Conservation (phyloP, 2,888 invertebrate species). For the Hololepta plana region DNA sequence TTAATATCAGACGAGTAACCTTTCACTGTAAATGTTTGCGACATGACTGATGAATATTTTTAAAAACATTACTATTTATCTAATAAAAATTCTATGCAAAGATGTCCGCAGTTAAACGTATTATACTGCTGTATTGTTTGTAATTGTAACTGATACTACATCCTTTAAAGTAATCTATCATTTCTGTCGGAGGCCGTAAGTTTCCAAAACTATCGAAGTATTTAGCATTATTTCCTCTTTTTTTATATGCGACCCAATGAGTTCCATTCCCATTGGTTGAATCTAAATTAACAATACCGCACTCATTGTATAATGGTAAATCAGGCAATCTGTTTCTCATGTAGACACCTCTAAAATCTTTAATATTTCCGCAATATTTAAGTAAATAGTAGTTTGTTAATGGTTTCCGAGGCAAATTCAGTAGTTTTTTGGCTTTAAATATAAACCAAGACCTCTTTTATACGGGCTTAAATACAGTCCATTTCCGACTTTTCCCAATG, state of each 20-base stretch:
- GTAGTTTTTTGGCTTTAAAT: constrained; percentile 11
- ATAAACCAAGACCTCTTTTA: constrained; percentile 12
- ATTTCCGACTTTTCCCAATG: constrained; percentile 13
- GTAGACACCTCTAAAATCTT: constrained; percentile 14
- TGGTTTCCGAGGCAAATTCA: constrained; percentile 11
- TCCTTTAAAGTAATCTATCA: constrained; percentile 7
- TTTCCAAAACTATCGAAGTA: constrained; percentile 13
- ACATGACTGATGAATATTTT: too few relatives aligned
- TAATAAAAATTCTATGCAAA: constrained; percentile 6
- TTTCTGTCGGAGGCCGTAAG: constrained; percentile 7
- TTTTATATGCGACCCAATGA: constrained; percentile 21
- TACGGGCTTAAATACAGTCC: constrained; percentile 12
- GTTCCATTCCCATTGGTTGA: constrained; percentile 13
- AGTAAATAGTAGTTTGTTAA: constrained; percentile 12
- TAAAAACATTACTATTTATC: too few relatives aligned
- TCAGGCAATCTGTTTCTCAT: constrained; percentile 14
- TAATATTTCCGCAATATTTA: constrained; percentile 10
- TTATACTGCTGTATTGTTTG: constrained; percentile 5
- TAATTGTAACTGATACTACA: constrained; percentile 7
- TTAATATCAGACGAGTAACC: too few relatives aligned
- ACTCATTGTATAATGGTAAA: constrained; percentile 12
- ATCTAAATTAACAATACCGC: constrained; percentile 18
- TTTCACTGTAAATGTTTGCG: too few relatives aligned
- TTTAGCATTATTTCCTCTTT: constrained; percentile 13
- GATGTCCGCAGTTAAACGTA: constrained; percentile 6